Conservation (phyloP, 1,140 invertebrate species). For the Heterodera carotae region DNA sequence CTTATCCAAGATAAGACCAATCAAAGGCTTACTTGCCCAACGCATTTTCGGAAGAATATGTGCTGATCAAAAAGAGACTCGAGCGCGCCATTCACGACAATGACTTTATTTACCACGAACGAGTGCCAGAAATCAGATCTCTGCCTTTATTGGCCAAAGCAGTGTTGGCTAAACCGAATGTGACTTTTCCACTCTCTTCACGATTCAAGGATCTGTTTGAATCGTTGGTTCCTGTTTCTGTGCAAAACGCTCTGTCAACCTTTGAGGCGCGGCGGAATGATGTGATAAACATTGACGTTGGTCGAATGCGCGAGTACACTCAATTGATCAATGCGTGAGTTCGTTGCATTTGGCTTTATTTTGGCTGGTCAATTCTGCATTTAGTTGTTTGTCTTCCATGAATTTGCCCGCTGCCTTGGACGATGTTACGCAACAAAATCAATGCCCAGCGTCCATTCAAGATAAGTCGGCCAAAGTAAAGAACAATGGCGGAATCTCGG, state of each 20-base stretch:
- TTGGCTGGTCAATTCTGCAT: background rate
- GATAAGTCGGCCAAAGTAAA: conserved; percentile 77
- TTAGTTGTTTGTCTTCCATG: conserved; percentile 71
- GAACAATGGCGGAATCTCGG: conserved; percentile 58
- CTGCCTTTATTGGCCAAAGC: conserved; percentile 79
- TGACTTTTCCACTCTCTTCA: conserved; percentile 70
- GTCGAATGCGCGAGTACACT: conserved; percentile 82
- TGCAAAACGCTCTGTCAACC: conserved; percentile 46
- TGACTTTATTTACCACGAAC: conserved; percentile 87
- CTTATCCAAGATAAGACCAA: too few relatives aligned
- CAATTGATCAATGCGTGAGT: conserved; percentile 67
- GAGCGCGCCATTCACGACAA: conserved; percentile 77
- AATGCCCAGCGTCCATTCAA: conserved; percentile 82
- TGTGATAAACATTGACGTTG: conserved; percentile 74
- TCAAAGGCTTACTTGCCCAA: conserved; percentile 82
- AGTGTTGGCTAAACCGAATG: conserved; percentile 77
- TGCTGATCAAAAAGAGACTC: conserved; percentile 88
- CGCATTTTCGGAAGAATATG: conserved; percentile 81
- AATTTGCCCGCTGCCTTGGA: conserved; percentile 97
- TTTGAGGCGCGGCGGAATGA: conserved; percentile 69
- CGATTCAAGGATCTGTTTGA: conserved; percentile 73
- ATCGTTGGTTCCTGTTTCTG: conserved; percentile 47
- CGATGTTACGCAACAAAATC: conserved; percentile 75
- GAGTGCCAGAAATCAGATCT: conserved; percentile 81
- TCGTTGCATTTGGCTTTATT: too few relatives aligned